phyloP scores from a whole-genome alignment of 1,140 invertebrate genomes.

The Drosophila chauvacae region DNA sequence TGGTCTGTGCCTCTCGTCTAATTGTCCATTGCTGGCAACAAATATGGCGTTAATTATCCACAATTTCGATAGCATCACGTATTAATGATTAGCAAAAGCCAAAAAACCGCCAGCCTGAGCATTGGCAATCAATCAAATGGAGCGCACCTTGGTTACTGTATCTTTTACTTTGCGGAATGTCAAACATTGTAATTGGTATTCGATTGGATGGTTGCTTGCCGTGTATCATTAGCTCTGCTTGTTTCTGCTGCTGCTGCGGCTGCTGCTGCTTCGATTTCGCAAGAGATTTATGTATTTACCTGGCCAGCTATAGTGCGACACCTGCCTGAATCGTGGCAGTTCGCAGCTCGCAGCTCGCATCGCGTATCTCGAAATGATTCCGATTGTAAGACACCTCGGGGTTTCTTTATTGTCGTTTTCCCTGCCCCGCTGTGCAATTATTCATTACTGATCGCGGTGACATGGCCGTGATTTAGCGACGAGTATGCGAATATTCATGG shows the following conservation, averaged over 20 bases:
- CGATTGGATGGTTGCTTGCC: constrained; percentile 50
- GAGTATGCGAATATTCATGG: constrained; percentile 32
- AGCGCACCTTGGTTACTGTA: constrained; percentile 47
- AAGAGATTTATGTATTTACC: constrained; percentile 76
- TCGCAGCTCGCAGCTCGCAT: constrained; percentile 1
- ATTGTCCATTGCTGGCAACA: constrained; percentile 61
- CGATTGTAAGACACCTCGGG: constrained; percentile 34
- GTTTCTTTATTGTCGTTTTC: constrained; percentile 22
- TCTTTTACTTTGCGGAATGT: constrained; percentile 68
- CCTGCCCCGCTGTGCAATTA: constrained; percentile 67
- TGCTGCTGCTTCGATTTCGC: constrained; percentile 33
- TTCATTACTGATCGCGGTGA: constrained; percentile 53
- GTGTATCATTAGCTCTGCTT: constrained; percentile 36
- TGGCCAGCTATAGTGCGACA: constrained; percentile 39
- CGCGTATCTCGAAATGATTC: constrained; percentile 34
- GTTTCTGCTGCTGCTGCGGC: neutral
- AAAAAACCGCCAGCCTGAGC: constrained; percentile 18
- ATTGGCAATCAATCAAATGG: constrained; percentile 73
- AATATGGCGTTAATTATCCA: constrained; percentile 82
- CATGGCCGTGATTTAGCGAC: constrained; percentile 37
- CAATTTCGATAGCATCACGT: constrained; percentile 80
- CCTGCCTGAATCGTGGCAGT: constrained; percentile 43
- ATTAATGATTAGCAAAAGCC: constrained; percentile 72
- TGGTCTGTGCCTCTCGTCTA: constrained; percentile 60
- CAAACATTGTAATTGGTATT: constrained; percentile 76